Evolutionary conservation across 2,113 vertebrate genomes (phyloP).

Genomic region (Phrynocephalus versicolor): DNA sequence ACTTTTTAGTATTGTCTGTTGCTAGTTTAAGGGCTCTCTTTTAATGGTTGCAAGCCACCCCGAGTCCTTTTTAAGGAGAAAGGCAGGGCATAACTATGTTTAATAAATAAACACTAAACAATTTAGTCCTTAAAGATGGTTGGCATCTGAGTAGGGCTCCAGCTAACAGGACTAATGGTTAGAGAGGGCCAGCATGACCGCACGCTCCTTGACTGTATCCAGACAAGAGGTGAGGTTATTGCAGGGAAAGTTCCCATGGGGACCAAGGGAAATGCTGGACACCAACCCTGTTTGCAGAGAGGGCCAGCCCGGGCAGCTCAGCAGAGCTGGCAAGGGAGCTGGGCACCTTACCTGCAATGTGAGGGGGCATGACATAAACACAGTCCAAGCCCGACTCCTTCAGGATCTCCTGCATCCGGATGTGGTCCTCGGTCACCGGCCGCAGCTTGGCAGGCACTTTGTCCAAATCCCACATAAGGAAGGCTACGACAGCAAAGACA

Average conservation of each 20-base stretch:
- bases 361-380: slow-evolving; percentile 88
- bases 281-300: not conserved
- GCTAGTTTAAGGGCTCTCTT: too few relatives aligned
- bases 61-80: too few relatives aligned
- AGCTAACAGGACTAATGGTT: too few relatives aligned
- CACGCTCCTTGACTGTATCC: too few relatives aligned
- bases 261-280: too few relatives aligned
- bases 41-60: too few relatives aligned
- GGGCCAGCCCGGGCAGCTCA: not conserved
- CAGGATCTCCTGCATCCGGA: slow-evolving; percentile 84
- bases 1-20: not conserved
- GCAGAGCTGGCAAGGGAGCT: too few relatives aligned
- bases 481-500: slow-evolving; percentile 70
- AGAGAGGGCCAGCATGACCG: too few relatives aligned
- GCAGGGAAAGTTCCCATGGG: not conserved
- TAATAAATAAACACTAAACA: too few relatives aligned
- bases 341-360: slow-evolving; percentile 79
- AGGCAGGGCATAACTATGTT: too few relatives aligned
- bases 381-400: slow-evolving; percentile 85
- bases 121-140: too few relatives aligned
- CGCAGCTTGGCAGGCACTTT: slow-evolving; percentile 82
- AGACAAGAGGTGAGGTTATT: not conserved
- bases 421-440: slow-evolving; percentile 85
- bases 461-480: slow-evolving; percentile 87
- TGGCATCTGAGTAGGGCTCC: not conserved